phyloP scores from a whole-genome alignment of 2,797 vertebrate genomes.

The Sphaeramia orbicularis region DNA sequence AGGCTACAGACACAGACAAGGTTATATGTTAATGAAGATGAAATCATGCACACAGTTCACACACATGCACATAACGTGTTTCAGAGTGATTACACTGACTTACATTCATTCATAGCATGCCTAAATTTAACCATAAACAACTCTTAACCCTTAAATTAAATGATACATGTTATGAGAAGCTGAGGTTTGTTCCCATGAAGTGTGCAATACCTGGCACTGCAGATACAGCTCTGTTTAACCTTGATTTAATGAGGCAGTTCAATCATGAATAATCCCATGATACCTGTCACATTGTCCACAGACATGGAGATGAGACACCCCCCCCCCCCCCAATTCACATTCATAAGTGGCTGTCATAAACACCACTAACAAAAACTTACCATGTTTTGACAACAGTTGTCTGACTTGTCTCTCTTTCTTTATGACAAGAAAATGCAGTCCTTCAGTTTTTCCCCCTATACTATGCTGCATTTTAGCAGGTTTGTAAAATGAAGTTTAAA shows the following conservation, averaged over 20 bases:
- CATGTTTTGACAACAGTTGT: not conserved
- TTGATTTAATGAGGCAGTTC: conserved; percentile 19
- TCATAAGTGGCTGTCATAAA: not conserved
- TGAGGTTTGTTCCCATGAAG: no score
- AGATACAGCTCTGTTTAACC: not conserved
- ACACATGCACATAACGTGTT: not conserved
- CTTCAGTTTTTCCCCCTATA: no score
- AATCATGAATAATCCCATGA: conserved; percentile 19
- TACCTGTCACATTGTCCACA: conserved; percentile 2
- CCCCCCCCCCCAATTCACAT: not conserved
- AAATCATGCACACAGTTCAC: conserved; percentile 6
- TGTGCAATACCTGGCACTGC: no score
- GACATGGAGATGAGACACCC: not conserved
- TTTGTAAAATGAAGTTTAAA: no score
- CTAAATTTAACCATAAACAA: no score
- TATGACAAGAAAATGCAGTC: no score
- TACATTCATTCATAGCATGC: not conserved
- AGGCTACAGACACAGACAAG: conserved; percentile 62
- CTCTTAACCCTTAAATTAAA: no score
- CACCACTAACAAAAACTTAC: not conserved
- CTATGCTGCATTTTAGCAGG: no score
- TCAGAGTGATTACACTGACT: not conserved
- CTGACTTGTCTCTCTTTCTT: no score
- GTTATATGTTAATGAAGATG: conserved; percentile 68
- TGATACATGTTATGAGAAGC: no score